Percentiles rank a stretch among this genome's conserved stretches.
These are phyloP conservation scores for Dysmachus trigonus DNA, from an alignment of 2,888 invertebrate genomes.

Conservation along the genomic window DNA sequence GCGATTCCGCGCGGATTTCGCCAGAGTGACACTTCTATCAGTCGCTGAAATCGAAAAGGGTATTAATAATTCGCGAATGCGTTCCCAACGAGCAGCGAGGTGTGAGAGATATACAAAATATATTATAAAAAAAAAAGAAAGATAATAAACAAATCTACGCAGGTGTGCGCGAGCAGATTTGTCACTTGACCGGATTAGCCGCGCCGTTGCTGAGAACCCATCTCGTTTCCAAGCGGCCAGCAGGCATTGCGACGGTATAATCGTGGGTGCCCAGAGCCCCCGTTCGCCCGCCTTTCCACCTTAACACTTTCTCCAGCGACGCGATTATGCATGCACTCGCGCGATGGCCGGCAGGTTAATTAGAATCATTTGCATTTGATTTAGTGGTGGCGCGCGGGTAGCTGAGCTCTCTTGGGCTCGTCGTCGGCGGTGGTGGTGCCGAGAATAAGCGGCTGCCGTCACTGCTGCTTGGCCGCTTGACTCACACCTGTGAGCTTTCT, in stretches of 20 bases:
- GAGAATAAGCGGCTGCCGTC: neutral
- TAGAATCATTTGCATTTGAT: slow-evolving; percentile 38
- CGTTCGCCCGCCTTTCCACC: neutral
- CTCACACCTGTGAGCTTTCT: slow-evolving; percentile 5
- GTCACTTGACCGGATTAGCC: neutral
- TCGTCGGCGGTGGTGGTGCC: neutral
- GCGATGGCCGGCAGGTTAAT: slow-evolving; percentile 21
- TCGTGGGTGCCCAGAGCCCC: neutral
- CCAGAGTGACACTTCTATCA: neutral
- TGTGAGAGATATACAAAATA: neutral
- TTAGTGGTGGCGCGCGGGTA: neutral
- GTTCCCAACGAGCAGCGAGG: neutral
- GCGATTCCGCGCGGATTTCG: neutral
- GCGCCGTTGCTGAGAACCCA: neutral
- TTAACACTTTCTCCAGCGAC: neutral
- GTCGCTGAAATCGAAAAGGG: neutral
- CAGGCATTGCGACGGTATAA: neutral
- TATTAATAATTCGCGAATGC: neutral
- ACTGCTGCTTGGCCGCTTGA: neutral
- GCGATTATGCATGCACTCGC: neutral
- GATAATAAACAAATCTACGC: neutral
- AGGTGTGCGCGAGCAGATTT: neutral
- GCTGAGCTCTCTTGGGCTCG: neutral
- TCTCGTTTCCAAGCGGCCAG: neutral
- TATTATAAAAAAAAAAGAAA: neutral